These are phyloP conservation scores for Ailurus styani DNA, from an alignment of 2,113 vertebrate genomes.

Conservation along the genomic window DNA sequence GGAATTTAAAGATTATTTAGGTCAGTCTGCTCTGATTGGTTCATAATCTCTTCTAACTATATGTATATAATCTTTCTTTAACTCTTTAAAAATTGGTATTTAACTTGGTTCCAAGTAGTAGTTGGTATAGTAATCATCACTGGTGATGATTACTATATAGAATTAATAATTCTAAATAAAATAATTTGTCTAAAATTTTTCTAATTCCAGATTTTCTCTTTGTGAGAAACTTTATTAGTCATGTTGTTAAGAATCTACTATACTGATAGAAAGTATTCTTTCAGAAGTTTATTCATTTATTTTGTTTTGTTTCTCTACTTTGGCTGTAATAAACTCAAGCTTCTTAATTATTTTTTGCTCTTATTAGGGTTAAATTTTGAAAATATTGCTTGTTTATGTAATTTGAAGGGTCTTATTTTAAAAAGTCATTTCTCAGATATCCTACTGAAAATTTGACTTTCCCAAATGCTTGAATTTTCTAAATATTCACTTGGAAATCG, in stretches of 20 bases:
- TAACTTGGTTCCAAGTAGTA: neutral
- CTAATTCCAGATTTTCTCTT: neutral
- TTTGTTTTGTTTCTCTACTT: constrained; percentile 23
- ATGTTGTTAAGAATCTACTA: neutral
- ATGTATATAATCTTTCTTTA: constrained; percentile 19
- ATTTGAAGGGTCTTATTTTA: neutral
- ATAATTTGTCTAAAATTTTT: neutral
- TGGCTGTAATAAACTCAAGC: neutral
- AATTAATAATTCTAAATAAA: neutral
- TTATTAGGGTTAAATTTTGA: neutral
- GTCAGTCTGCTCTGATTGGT: neutral
- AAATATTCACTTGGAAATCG: neutral
- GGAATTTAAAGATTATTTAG: constrained; percentile 22
- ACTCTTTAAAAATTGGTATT: constrained; percentile 4
- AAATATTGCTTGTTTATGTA: neutral
- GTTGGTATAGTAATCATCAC: too few species aligned
- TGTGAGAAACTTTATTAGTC: neutral
- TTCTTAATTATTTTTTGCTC: constrained; percentile 29
- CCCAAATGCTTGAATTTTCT: neutral
- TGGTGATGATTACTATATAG: neutral
- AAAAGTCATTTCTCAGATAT: neutral
- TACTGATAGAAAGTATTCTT: neutral
- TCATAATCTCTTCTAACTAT: constrained; percentile 4
- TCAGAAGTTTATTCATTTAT: neutral
- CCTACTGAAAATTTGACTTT: neutral